Evolutionary conservation across 2,113 vertebrate species (phyloP).

Genomic region (Rutilus rutilus): DNA sequence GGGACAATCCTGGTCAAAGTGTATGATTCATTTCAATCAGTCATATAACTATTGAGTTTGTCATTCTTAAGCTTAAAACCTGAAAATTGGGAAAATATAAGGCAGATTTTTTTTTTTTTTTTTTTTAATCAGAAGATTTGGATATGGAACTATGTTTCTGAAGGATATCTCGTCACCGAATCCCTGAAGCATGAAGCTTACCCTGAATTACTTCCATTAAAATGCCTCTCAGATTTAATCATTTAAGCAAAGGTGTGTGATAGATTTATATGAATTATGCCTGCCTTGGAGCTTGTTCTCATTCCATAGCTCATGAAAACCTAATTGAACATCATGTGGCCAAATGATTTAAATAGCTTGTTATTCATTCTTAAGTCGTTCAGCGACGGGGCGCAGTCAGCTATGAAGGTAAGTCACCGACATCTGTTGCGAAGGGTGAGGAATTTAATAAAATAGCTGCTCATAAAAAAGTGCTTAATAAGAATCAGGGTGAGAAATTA

Average conservation of each 20-base stretch:
- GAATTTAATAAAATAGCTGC: slow-evolving; percentile 26
- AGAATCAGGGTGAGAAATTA: slow-evolving; percentile 32
- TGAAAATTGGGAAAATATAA: background rate
- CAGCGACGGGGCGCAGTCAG: slow-evolving; percentile 25
- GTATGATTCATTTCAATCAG: background rate
- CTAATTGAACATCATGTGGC: slow-evolving; percentile 53
- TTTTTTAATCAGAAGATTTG: background rate
- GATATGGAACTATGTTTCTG: slow-evolving; percentile 6
- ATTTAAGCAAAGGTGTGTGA: slow-evolving; percentile 51
- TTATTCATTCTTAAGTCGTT: slow-evolving; percentile 48
- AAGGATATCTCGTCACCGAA: slow-evolving; percentile 32
- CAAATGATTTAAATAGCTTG: slow-evolving; percentile 56
- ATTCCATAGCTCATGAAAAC: slow-evolving; percentile 52
- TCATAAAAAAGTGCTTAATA: slow-evolving; percentile 12
- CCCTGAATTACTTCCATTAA: slow-evolving; percentile 52
- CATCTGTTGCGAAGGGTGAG: slow-evolving; percentile 14
- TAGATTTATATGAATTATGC: slow-evolving; percentile 41
- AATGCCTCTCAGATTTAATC: slow-evolving; percentile 50
- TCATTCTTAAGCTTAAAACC: background rate
- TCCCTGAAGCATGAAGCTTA: slow-evolving; percentile 38
- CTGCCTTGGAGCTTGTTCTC: slow-evolving; percentile 25
- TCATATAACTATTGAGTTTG: background rate
- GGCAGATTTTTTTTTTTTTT: background rate
- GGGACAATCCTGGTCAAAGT: background rate
- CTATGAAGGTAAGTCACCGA: slow-evolving; percentile 52